phyloP scores from a whole-genome alignment of 2,888 invertebrate species.

The Drymonia ruficornis region DNA sequence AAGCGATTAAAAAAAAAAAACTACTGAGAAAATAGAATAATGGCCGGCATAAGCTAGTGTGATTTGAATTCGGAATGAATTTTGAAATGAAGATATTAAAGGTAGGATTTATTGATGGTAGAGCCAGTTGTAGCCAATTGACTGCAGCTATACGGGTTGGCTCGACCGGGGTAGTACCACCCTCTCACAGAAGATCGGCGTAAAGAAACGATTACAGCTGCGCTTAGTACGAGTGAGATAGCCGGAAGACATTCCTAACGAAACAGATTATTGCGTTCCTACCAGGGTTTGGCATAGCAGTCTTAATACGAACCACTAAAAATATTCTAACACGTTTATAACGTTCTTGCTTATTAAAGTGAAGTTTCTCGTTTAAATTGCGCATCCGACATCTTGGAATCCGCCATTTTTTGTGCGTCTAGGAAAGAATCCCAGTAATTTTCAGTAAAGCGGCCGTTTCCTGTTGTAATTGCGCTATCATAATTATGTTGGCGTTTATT shows the following conservation, averaged over 20 bases:
- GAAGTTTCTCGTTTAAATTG: conserved; percentile 15
- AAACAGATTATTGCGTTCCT: too few relatives aligned
- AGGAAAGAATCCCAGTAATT: conserved; percentile 32
- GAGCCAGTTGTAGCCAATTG: too few relatives aligned
- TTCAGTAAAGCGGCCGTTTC: conserved; percentile 23
- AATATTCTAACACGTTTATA: conserved; percentile 8
- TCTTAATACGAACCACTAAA: too few relatives aligned
- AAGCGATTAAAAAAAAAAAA: conserved; percentile 35
- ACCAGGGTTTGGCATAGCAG: too few relatives aligned
- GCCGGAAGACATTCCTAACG: too few relatives aligned
- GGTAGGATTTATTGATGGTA: too few relatives aligned
- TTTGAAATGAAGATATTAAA: conserved; percentile 18
- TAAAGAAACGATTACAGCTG: too few relatives aligned
- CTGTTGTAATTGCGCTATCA: conserved; percentile 21
- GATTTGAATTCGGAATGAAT: conserved; percentile 34
- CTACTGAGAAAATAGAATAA: conserved; percentile 39
- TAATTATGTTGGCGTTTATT: not conserved
- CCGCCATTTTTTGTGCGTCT: conserved; percentile 26
- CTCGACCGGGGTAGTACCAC: too few relatives aligned
- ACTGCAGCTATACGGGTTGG: too few relatives aligned
- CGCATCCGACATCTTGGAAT: conserved; percentile 7
- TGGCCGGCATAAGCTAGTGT: conserved; percentile 31
- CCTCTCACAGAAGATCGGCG: too few relatives aligned
- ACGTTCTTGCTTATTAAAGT: conserved; percentile 12
- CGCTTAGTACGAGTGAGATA: too few relatives aligned